Evolutionary conservation across 2,797 vertebrate genomes (phyloP), one percentile per base, ranked within the genome.

Genomic region (Ceyx erithaca): DNA sequence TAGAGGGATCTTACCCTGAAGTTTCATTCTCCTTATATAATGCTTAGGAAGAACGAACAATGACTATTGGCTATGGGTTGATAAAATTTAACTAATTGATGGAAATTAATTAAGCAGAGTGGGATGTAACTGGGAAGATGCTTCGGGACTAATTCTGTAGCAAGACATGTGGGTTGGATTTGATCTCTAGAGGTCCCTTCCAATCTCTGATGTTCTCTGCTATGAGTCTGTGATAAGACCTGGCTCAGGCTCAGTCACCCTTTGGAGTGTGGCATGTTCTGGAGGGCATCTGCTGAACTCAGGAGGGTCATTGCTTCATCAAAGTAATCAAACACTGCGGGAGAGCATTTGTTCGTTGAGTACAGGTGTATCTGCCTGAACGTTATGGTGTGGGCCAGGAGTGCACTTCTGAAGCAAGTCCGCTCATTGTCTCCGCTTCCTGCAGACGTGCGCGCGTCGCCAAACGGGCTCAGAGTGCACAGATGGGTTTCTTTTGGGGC

Each of bases 381-480:
- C 0, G 0, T 71, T 89, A 28, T 67, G 84, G 55, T 59, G 71
- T 57, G 81, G 71, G 57, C 31, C 68, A 45, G 91, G 64, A 67
- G 49, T 21, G 41, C 48, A 2, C 52, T 87, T 66, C 30, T 81
- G 83, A n/a, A 93, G 88, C 71, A 72, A 72, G 89, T 80, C 85
- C 46, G n/a, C 92, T 46, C 70, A 69, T 94, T 86, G 80, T 91
- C 80, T 57, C 22, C 0, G 7, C 80, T 93, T 93, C 80, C 92
- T 93, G 93, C 78, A 8, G 70, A 84, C 28, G 43, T 80, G 85
- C 41, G 0, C 17, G 1, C 2, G 0, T 51, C 28, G 55, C 73
- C 0, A 2, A 54, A 13, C 0, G 3, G 64, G 64, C 81, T 79
- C 21, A 0, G 4, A 31, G 57, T 0, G 0, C 0, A 0, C 20